Percentiles rank a stretch among this genome's conserved stretches.
Evolutionary conservation across 2,797 vertebrate genomes (phyloP).

Genomic region (Oreochromis grahami): DNA sequence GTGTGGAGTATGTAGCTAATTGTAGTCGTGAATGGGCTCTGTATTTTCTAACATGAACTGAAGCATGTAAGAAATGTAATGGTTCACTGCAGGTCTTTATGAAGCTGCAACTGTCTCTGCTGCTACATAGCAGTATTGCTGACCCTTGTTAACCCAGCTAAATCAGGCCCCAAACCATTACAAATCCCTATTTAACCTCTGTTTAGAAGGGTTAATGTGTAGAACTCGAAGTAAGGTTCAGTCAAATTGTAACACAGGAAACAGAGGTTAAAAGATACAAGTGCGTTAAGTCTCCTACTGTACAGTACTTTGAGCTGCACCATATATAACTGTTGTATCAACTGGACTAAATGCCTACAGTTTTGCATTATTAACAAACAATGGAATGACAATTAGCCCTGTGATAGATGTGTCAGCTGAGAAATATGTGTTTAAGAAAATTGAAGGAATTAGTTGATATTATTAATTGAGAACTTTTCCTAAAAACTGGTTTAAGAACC

Average conservation of each 20-base stretch:
- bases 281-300: neutral
- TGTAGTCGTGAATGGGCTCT: neutral
- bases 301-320: neutral
- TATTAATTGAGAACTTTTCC: neutral
- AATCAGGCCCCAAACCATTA: conserved; percentile 1
- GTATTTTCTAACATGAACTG: neutral
- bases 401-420: neutral
- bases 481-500: neutral
- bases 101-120: neutral
- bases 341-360: neutral
- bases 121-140: neutral
- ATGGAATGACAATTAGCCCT: neutral
- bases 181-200: conserved; percentile 14
- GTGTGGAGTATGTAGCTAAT: neutral
- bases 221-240: neutral
- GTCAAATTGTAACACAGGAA: neutral
- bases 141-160: conserved; percentile 9
- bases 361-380: neutral
- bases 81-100: neutral
- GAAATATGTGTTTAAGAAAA: neutral
- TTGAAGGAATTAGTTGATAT: neutral
- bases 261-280: neutral
- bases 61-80: neutral
- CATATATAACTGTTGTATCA: neutral
- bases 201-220: neutral